phyloP scores from a whole-genome alignment of 2,797 vertebrate genomes.

The Borostomias antarcticus region DNA sequence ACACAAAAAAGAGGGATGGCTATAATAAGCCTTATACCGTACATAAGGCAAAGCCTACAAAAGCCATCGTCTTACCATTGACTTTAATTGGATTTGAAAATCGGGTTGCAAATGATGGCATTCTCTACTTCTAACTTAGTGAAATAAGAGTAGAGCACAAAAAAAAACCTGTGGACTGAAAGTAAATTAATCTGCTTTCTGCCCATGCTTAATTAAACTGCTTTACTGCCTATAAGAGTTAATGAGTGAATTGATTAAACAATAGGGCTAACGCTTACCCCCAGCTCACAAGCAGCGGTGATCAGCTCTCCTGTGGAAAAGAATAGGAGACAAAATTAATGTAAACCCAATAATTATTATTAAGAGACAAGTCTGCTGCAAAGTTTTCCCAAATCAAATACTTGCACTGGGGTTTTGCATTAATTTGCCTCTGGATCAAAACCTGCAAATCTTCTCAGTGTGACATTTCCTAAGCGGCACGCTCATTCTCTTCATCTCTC shows the following conservation, averaged over 20 bases:
- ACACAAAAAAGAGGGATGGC: conserved; percentile 92
- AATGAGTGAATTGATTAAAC: conserved; percentile 99
- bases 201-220: conserved; percentile 99
- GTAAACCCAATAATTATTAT: conserved; percentile 99
- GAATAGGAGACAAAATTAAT: conserved; percentile 91
- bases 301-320: conserved; percentile 99
- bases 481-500: conserved; percentile 79
- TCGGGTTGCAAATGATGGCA: conserved; percentile 99
- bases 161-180: conserved; percentile 90
- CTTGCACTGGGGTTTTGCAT: conserved; percentile 99
- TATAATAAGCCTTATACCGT: conserved; percentile 99
- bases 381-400: conserved; percentile 99
- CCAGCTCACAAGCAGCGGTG: conserved; percentile 99
- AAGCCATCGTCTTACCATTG: conserved; percentile 98
- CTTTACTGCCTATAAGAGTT: conserved; percentile 99
- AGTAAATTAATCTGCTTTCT: conserved; percentile 99
- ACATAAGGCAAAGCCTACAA: conserved; percentile 98
- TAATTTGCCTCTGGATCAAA: conserved; percentile 99
- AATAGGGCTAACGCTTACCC: conserved; percentile 99
- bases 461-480: conserved; percentile 93
- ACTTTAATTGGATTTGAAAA: conserved; percentile 99
- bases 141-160: conserved; percentile 83
- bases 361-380: conserved; percentile 98
- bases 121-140: conserved; percentile 99
- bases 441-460: conserved; percentile 98